These are phyloP conservation scores for Thermophis baileyi DNA, from an alignment of 2,113 vertebrate species.

Conservation along the genomic window DNA sequence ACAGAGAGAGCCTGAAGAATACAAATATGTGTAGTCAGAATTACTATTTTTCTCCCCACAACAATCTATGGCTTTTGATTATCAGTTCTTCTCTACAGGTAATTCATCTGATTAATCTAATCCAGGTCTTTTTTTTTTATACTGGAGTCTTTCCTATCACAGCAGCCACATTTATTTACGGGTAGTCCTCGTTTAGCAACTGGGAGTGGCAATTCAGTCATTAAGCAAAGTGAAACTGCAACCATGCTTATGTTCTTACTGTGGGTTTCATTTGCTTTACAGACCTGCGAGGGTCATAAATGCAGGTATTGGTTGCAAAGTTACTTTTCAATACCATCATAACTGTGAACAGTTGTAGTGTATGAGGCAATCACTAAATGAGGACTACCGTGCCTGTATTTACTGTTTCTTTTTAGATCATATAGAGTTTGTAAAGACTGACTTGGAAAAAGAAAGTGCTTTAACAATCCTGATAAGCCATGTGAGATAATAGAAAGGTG, in stretches of 20 bases:
- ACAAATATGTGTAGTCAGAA: not conserved
- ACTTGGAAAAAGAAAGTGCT: conserved; percentile 54
- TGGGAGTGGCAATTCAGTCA: not conserved
- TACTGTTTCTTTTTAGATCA: not conserved
- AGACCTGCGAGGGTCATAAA: not conserved
- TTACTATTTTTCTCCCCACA: not conserved
- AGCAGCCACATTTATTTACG: not conserved
- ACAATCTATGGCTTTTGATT: not conserved
- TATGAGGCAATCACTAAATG: not conserved
- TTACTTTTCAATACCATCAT: not conserved
- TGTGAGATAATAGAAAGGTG: conserved; percentile 36
- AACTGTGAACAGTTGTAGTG: not conserved
- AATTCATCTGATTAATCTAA: not conserved
- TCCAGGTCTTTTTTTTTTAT: not conserved
- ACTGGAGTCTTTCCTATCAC: not conserved
- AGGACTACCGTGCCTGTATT: not conserved
- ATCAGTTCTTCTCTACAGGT: not conserved
- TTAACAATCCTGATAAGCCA: conserved; percentile 49
- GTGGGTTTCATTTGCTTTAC: not conserved
- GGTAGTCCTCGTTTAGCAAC: not conserved
- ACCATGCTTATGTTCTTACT: not conserved
- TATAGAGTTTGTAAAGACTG: conserved; percentile 31
- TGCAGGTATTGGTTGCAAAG: not conserved
- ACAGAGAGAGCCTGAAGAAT: not conserved
- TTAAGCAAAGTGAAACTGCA: not conserved